phyloP scores from a whole-genome alignment of 2,113 vertebrate genomes.

The Ammodytes marinus region DNA sequence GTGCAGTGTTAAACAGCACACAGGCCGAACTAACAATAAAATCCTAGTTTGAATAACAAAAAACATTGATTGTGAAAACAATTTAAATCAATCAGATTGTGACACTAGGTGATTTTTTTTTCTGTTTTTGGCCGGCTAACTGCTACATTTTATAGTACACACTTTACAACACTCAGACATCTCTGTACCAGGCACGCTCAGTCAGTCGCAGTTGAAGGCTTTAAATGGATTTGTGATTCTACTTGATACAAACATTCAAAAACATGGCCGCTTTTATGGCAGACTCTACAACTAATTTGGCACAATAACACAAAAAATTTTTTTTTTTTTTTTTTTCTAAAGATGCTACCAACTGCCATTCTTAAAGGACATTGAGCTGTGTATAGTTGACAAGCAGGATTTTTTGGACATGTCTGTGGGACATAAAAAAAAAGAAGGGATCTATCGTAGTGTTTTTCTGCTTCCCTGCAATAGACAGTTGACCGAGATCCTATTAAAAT shows the following conservation, averaged over 20 bases:
- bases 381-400: conserved; percentile 3
- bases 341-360: conserved; percentile 83
- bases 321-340: conserved; percentile 88
- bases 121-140: not conserved
- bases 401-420: not conserved
- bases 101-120: not conserved
- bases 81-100: not conserved
- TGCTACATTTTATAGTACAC: not conserved
- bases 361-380: conserved; percentile 5
- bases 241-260: conserved; percentile 20
- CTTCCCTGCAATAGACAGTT: not conserved
- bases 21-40: conserved; percentile 21
- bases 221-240: conserved; percentile 43
- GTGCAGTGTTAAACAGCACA: not conserved
- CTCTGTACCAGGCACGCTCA: not conserved
- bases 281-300: conserved; percentile 80
- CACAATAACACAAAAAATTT: conserved; percentile 83
- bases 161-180: not conserved
- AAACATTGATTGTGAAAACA: not conserved
- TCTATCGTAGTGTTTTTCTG: not conserved
- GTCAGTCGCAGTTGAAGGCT: conserved; percentile 40
- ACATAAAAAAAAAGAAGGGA: not conserved
- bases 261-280: conserved; percentile 67
- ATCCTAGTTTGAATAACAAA: conserved; percentile 15
- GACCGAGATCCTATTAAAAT: not conserved